Percentiles rank a stretch among this genome's conserved stretches.
Evolutionary conservation across 1,140 invertebrate genomes (phyloP).

Genomic region (Drosophila funebris): DNA sequence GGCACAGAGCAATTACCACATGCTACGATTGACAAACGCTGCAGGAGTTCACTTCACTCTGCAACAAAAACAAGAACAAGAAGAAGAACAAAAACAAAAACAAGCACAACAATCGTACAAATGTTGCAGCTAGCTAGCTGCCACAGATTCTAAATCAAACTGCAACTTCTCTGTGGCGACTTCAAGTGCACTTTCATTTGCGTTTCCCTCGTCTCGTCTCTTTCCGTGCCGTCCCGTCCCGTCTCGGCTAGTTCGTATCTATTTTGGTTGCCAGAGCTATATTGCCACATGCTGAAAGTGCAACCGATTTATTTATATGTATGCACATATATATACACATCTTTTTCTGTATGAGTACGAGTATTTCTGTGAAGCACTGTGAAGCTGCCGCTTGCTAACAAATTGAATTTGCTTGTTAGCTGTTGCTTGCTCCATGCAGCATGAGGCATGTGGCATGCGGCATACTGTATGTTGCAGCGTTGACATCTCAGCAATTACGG

Average conservation of each 20-base stretch:
- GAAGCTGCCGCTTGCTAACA: constrained; percentile 22
- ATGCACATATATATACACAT: constrained; percentile 17
- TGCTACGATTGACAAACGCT: constrained; percentile 68
- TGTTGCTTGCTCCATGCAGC: constrained; percentile 8
- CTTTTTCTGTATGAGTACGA: constrained; percentile 14
- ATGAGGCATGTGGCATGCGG: background rate
- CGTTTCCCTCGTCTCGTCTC: background rate
- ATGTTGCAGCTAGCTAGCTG: background rate
- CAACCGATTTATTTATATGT: constrained; percentile 67
- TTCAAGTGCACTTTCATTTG: constrained; percentile 64
- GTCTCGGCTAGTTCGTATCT: no score
- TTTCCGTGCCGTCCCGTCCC: background rate
- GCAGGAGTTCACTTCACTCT: constrained; percentile 57
- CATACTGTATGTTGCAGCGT: constrained; percentile 1
- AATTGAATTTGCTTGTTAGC: constrained; percentile 55
- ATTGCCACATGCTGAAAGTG: constrained; percentile 69
- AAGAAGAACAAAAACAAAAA: background rate
- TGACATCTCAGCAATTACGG: constrained; percentile 41
- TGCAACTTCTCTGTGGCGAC: constrained; percentile 47
- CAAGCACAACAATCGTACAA: background rate
- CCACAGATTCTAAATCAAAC: background rate
- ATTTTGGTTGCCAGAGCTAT: constrained; percentile 27
- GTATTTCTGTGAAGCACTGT: background rate
- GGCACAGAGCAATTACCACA: constrained; percentile 69
- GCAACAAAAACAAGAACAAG: background rate